Conservation (phyloP, 2,888 invertebrate genomes). For the Drosophila stalkeri region DNA sequence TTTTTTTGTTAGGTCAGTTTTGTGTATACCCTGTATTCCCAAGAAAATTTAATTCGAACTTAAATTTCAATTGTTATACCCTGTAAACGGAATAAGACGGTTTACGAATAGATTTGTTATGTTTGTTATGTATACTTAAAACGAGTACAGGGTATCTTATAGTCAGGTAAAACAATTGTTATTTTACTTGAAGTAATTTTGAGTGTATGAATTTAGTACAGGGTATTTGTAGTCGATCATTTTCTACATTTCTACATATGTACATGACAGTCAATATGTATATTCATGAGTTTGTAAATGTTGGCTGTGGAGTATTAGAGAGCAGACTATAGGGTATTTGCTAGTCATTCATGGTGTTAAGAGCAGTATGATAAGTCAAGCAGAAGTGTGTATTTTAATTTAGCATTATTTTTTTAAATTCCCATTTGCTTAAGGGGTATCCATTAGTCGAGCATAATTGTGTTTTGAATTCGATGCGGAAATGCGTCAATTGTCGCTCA, state of each 20-base stretch:
- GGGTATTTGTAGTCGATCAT: not conserved
- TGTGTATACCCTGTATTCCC: too few species aligned
- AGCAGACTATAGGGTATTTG: not conserved
- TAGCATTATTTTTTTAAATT: too few species aligned
- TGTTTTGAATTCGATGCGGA: not conserved
- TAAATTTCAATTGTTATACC: not conserved
- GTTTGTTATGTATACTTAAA: not conserved
- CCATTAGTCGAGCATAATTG: not conserved
- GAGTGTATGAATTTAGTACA: not conserved
- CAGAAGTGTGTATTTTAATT: not conserved
- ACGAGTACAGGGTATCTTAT: not conserved
- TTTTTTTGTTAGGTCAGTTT: too few species aligned
- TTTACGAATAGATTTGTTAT: not conserved
- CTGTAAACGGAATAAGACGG: not conserved
- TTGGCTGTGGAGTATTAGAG: not conserved
- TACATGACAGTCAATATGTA: too few species aligned
- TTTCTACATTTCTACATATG: not conserved
- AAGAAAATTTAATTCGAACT: too few species aligned
- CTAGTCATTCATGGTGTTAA: not conserved
- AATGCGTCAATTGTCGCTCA: slow-evolving; percentile 14
- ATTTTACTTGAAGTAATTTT: not conserved
- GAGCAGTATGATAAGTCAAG: too few species aligned
- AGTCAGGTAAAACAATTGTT: not conserved
- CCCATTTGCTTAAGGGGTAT: not conserved
- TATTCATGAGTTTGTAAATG: not conserved